phyloP scores from a whole-genome alignment of 1,140 invertebrate genomes.

The Stratiolaelaps scimitus region DNA sequence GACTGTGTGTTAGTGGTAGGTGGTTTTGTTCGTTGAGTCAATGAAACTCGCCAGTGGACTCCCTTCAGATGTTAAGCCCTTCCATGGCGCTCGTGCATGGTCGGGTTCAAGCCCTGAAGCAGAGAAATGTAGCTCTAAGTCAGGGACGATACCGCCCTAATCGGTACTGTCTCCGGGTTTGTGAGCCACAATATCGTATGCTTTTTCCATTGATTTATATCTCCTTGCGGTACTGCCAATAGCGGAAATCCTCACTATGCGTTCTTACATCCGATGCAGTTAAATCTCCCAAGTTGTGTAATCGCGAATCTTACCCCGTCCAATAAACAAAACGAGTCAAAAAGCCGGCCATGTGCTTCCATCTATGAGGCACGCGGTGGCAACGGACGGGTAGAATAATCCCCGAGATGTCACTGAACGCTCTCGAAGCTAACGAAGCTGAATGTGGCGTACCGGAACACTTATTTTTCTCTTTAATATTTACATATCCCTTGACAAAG shows the following conservation, averaged over 20 bases:
- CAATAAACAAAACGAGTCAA: slow-evolving; percentile 19
- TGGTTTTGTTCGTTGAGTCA: too few species aligned
- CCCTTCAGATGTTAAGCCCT: slow-evolving; percentile 27
- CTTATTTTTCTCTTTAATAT: too few species aligned
- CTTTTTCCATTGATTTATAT: too few species aligned
- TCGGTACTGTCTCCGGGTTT: slow-evolving; percentile 21
- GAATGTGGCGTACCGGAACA: too few species aligned
- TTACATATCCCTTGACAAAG: too few species aligned
- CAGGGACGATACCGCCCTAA: slow-evolving; percentile 3
- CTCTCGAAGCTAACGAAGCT: too few species aligned
- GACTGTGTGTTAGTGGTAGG: too few species aligned
- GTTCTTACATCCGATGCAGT: too few species aligned
- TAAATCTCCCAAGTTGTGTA: too few species aligned
- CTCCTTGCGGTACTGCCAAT: too few species aligned
- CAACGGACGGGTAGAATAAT: slow-evolving; percentile 12
- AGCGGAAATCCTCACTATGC: too few species aligned
- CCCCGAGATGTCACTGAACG: not conserved
- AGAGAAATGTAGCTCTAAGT: slow-evolving; percentile 3
- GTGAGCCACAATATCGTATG: not conserved
- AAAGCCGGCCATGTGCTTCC: slow-evolving; percentile 26
- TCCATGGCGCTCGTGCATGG: not conserved
- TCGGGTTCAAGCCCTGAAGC: slow-evolving; percentile 26
- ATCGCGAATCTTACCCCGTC: not conserved
- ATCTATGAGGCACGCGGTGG: slow-evolving; percentile 11
- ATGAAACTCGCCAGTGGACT: not conserved